phyloP scores from a whole-genome alignment of 2,888 invertebrate species.

The Gymnosoma rotundatum region DNA sequence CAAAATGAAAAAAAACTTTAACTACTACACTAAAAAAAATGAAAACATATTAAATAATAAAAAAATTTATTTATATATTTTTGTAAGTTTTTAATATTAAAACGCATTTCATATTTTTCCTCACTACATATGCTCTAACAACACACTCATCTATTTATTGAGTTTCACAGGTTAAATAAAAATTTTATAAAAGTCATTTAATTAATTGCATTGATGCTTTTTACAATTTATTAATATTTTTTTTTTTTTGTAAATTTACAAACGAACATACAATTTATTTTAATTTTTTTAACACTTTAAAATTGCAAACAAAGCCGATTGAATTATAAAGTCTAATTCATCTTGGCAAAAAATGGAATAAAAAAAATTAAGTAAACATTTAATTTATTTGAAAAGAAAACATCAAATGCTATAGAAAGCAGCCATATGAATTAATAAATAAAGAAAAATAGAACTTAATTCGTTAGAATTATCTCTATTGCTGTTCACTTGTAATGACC shows the following conservation, averaged over 20 bases:
- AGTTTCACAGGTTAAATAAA: constrained; percentile 2
- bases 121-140: background rate
- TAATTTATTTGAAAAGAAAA: constrained; percentile 16
- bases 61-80: too few relatives aligned
- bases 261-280: constrained; percentile 10
- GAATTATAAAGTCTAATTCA: background rate
- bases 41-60: too few relatives aligned
- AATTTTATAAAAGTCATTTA: constrained; percentile 8
- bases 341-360: background rate
- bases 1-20: too few relatives aligned
- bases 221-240: constrained; percentile 23
- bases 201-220: constrained; percentile 36
- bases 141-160: constrained; percentile 17
- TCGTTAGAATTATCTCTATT: constrained; percentile 58
- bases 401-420: background rate
- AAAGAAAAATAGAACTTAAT: constrained; percentile 28
- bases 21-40: too few relatives aligned
- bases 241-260: constrained; percentile 3
- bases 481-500: constrained; percentile 24
- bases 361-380: constrained; percentile 23
- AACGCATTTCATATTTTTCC: constrained; percentile 1
- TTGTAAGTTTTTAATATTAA: constrained; percentile 11
- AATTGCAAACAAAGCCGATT: constrained; percentile 20
- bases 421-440: background rate
- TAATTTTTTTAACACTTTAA: background rate